Percentiles rank a stretch among this genome's conserved stretches.
phyloP scores from a whole-genome alignment of 2,797 vertebrate genomes.

The Cossypha niveicapilla region DNA sequence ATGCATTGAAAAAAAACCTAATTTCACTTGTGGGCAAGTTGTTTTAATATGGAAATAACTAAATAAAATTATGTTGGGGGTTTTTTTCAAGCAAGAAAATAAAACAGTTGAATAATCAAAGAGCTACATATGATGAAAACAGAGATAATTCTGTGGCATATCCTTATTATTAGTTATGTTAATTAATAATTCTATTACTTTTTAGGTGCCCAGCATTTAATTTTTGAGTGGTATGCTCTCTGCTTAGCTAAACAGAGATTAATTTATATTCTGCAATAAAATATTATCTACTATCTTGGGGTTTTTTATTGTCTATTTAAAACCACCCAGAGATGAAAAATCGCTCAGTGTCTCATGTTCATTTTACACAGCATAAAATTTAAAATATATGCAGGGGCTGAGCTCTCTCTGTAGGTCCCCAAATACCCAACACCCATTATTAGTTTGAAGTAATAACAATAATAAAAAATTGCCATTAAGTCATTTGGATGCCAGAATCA shows the following conservation, averaged over 20 bases:
- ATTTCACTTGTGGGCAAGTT: neutral
- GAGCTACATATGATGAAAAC: neutral
- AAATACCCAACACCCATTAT: neutral
- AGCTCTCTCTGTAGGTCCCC: neutral
- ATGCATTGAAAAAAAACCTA: neutral
- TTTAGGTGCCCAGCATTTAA: neutral
- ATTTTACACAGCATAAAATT: neutral
- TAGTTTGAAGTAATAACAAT: neutral
- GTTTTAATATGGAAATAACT: neutral
- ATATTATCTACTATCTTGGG: neutral
- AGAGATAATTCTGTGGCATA: neutral
- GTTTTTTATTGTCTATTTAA: neutral
- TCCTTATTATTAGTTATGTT: neutral
- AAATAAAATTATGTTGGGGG: neutral
- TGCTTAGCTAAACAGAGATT: conserved; percentile 17
- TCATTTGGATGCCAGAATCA: neutral
- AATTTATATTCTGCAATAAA: conserved; percentile 25
- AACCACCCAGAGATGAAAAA: conserved; percentile 3
- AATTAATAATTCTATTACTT: neutral
- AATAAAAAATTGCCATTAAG: neutral
- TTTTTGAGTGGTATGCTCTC: neutral
- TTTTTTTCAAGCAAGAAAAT: neutral
- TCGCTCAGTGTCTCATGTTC: neutral
- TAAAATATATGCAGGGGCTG: neutral
- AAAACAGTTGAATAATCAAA: neutral